These are phyloP conservation scores for Ophraella communa DNA, from an alignment of 2,888 invertebrate genomes.

Conservation along the genomic window DNA sequence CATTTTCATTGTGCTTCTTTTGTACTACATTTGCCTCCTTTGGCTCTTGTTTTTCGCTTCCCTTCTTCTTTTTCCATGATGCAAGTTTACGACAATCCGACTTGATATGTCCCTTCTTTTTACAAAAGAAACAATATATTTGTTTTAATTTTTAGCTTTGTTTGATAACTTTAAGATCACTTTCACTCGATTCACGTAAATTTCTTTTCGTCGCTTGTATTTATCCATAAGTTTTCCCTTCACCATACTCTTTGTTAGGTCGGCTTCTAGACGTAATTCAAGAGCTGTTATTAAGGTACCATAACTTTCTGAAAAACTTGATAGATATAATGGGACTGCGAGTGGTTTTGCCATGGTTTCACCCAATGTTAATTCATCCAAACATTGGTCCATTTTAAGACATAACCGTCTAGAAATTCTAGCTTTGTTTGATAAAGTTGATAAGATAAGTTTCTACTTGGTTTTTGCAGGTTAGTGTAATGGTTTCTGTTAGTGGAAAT, in stretches of 20 bases:
- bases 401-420: too few relatives aligned
- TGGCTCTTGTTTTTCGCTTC: too few relatives aligned
- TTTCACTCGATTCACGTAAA: neutral
- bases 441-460: too few relatives aligned
- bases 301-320: constrained; percentile 14
- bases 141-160: neutral
- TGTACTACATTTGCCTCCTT: too few relatives aligned
- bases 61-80: too few relatives aligned
- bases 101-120: too few relatives aligned
- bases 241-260: constrained; percentile 8
- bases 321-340: constrained; percentile 5
- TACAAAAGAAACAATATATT: neutral
- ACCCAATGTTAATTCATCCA: neutral
- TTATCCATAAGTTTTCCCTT: neutral
- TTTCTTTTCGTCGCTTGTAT: neutral
- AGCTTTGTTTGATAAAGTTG: too few relatives aligned
- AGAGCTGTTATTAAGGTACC: constrained; percentile 5
- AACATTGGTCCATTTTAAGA: neutral
- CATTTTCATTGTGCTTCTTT: too few relatives aligned
- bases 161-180: neutral
- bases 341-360: constrained; percentile 12
- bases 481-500: too few relatives aligned
- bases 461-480: too few relatives aligned
- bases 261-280: constrained; percentile 5
- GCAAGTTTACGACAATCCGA: too few relatives aligned